Conservation (phyloP, 2,113 vertebrate genomes). For the Malurus alboscapulatus region DNA sequence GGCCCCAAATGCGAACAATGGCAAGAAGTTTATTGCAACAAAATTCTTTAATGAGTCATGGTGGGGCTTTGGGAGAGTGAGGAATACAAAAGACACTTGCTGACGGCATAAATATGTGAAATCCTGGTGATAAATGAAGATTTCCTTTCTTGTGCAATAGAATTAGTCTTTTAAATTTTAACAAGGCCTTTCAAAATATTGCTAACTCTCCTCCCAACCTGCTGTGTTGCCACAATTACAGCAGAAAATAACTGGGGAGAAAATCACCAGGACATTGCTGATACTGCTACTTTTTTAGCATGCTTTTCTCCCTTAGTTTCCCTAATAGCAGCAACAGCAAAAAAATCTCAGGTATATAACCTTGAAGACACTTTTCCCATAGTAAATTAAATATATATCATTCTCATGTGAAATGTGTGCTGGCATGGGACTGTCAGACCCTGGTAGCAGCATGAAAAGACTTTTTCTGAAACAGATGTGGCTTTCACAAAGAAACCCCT, state of each 20-base stretch:
- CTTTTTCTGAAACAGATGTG: not conserved
- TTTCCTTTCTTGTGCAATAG: conserved; percentile 47
- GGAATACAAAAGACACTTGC: not conserved
- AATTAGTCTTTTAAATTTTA: conserved; percentile 5
- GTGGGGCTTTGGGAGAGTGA: not conserved
- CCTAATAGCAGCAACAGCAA: not conserved
- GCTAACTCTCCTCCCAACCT: not conserved
- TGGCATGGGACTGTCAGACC: not conserved
- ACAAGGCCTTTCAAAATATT: conserved; percentile 31
- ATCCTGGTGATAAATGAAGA: conserved; percentile 10
- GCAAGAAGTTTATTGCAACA: not conserved
- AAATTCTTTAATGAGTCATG: not conserved
- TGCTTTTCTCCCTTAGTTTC: not conserved
- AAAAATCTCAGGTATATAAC: not conserved
- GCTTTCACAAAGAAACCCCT: not conserved
- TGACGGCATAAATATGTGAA: not conserved
- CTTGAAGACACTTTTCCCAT: not conserved
- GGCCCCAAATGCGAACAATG: not conserved
- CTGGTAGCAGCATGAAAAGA: not conserved
- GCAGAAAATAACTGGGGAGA: not conserved
- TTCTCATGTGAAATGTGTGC: fast-evolving
- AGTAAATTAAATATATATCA: not conserved
- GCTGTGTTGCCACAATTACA: not conserved
- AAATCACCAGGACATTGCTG: not conserved
- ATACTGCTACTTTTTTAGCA: not conserved